These are phyloP conservation scores for Daktulosphaira vitifoliae DNA, from an alignment of 1,140 invertebrate genomes.

Conservation along the genomic window DNA sequence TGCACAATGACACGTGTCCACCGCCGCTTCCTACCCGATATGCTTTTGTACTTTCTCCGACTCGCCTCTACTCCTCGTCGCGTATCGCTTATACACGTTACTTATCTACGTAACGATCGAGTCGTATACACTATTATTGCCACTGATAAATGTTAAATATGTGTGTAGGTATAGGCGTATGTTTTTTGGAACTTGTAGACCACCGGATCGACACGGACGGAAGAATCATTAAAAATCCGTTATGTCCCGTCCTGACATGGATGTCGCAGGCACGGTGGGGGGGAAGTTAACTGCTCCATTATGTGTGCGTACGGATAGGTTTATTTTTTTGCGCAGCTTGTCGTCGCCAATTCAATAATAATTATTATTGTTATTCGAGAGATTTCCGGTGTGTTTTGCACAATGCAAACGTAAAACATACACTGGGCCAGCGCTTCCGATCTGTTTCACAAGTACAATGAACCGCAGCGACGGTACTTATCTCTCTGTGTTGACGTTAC, in stretches of 20 bases:
- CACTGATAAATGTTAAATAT: too few relatives aligned
- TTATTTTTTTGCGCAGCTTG: conserved; percentile 14
- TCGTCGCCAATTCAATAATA: conserved; percentile 24
- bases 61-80: too few relatives aligned
- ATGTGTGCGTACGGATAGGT: too few relatives aligned
- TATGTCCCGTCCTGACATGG: neutral
- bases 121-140: too few relatives aligned
- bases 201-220: too few relatives aligned
- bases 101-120: too few relatives aligned
- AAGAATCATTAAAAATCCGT: conserved; percentile 21
- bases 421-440: conserved; percentile 18
- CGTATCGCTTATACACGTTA: too few relatives aligned
- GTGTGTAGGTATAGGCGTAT: too few relatives aligned
- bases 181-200: too few relatives aligned
- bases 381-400: conserved; percentile 19
- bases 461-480: conserved; percentile 19
- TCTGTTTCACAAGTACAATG: conserved; percentile 31
- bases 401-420: conserved; percentile 14
- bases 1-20: conserved; percentile 16
- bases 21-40: neutral
- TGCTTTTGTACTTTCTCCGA: too few relatives aligned
- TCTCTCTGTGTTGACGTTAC: conserved; percentile 24
- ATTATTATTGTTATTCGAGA: conserved; percentile 29
- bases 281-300: neutral
- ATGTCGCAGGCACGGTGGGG: neutral